A percentile compares a stretch with the other conserved stretches of the same genome.
Evolutionary conservation across 2,113 vertebrate genomes (phyloP).

Genomic region (Coptodon rendalli): DNA sequence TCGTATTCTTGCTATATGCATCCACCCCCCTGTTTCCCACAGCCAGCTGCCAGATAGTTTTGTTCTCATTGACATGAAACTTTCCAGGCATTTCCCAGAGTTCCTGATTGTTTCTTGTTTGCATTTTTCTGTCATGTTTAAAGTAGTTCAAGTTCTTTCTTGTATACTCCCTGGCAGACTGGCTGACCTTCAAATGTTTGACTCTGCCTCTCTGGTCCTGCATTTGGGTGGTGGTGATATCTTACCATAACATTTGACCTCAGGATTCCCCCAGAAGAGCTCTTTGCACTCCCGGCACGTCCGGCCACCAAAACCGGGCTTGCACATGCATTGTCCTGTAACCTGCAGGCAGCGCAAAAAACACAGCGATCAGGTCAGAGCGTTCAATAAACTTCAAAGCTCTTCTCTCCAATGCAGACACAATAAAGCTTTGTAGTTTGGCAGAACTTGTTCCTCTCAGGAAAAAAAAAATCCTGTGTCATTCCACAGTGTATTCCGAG

Average conservation of each 20-base stretch:
- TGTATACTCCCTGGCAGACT: neutral
- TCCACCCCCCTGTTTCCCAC: neutral
- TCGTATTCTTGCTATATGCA: neutral
- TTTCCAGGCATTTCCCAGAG: neutral
- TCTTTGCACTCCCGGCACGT: slow-evolving; percentile 91
- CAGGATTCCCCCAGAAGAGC: slow-evolving; percentile 90
- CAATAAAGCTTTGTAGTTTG: slow-evolving; percentile 14
- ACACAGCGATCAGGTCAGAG: neutral
- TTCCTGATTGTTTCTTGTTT: neutral
- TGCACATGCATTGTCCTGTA: slow-evolving; percentile 88
- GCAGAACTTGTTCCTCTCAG: neutral
- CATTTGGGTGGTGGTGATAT: neutral
- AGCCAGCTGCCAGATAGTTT: neutral
- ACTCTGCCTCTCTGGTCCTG: neutral
- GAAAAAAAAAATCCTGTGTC: slow-evolving; percentile 2
- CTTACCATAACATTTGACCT: slow-evolving; percentile 84
- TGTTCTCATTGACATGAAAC: neutral
- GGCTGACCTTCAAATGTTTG: neutral
- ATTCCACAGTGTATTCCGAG: slow-evolving; percentile 28
- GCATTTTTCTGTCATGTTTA: neutral
- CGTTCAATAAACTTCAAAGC: neutral
- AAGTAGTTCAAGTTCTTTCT: neutral
- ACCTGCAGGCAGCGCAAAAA: slow-evolving; percentile 64
- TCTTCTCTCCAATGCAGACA: neutral
- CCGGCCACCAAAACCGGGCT: slow-evolving; percentile 87